Evolutionary conservation across 1,140 invertebrate species (phyloP).

Genomic region (Rhyacophila brunnea): DNA sequence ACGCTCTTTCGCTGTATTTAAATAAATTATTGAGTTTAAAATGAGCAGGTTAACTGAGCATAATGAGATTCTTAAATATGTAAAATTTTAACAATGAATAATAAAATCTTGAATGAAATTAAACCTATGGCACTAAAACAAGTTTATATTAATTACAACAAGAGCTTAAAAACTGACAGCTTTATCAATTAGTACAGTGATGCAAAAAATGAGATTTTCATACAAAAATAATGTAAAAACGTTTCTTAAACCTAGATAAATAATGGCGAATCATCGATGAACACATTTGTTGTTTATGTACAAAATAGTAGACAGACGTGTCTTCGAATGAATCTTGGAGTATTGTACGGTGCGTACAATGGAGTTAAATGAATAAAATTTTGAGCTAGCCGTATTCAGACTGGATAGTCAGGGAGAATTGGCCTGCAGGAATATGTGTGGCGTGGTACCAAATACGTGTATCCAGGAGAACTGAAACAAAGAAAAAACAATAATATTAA

Average conservation of each 20-base stretch:
- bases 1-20: too few species aligned
- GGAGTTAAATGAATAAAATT: neutral
- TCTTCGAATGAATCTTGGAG: neutral
- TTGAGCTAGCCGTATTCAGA: conserved; percentile 81
- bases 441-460: conserved; percentile 93
- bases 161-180: neutral
- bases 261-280: too few species aligned
- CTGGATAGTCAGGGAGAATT: conserved; percentile 86
- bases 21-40: too few species aligned
- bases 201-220: too few species aligned
- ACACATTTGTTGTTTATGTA: neutral
- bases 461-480: conserved; percentile 74
- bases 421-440: conserved; percentile 77
- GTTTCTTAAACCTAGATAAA: too few species aligned
- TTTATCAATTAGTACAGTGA: neutral
- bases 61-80: too few species aligned
- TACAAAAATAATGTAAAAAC: too few species aligned
- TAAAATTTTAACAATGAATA: too few species aligned
- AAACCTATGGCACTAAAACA: neutral
- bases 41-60: too few species aligned
- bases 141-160: neutral
- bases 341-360: too few species aligned
- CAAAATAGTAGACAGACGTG: neutral
- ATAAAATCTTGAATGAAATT: too few species aligned
- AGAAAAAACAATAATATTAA: conserved; percentile 30